Percentiles rank a stretch among this genome's conserved stretches.
Evolutionary conservation across 2,113 vertebrate genomes (phyloP).

Genomic region (Anarrhichthys ocellatus): DNA sequence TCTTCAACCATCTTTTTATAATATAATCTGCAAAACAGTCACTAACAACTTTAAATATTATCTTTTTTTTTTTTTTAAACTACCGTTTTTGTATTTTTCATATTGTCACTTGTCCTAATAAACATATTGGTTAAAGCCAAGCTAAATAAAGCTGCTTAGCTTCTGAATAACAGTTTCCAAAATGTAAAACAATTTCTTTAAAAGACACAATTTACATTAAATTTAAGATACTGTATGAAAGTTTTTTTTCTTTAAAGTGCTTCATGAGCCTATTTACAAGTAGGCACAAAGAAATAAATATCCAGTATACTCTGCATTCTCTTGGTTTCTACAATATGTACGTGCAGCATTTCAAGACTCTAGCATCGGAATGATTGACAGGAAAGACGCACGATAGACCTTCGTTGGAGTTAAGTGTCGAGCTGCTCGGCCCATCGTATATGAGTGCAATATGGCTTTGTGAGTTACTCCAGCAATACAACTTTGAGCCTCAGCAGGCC

Average conservation of each 20-base stretch:
- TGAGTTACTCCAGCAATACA: constrained; percentile 43
- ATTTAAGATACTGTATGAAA: not conserved
- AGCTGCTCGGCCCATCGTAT: not conserved
- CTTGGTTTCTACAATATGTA: not conserved
- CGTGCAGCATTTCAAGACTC: not conserved
- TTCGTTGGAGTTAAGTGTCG: not conserved
- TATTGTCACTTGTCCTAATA: not conserved
- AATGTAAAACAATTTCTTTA: not conserved
- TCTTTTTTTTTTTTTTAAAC: not conserved
- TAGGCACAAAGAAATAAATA: not conserved
- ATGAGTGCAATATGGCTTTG: constrained; percentile 47
- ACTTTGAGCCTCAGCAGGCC: constrained; percentile 45
- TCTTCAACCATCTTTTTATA: not conserved
- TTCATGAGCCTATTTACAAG: not conserved
- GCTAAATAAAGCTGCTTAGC: not conserved
- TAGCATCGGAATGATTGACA: not conserved
- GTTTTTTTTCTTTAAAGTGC: not conserved
- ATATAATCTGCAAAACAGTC: not conserved
- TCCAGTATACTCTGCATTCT: not conserved
- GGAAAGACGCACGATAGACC: not conserved
- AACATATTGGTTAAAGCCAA: not conserved
- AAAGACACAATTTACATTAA: not conserved
- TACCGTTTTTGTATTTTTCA: not conserved
- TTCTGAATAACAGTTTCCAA: not conserved
- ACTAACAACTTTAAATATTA: not conserved